A percentile compares a stretch with the other conserved stretches of the same genome.
Conservation (phyloP, 2,888 invertebrate genomes). For the Pheosia gnoma region DNA sequence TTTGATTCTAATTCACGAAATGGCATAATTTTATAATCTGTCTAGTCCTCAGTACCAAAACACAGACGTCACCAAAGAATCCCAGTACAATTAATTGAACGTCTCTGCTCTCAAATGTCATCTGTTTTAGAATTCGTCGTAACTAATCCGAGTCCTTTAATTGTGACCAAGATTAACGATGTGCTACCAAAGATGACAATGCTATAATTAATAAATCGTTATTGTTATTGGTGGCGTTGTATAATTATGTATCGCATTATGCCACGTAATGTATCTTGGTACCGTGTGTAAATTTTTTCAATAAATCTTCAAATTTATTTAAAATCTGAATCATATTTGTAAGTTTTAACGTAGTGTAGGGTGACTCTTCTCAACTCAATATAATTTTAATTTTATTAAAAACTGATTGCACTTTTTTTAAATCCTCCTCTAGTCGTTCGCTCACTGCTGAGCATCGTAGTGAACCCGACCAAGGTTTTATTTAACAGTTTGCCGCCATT, state of each 20-base stretch:
- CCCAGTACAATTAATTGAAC: neutral
- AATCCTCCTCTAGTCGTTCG: no score
- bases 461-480: no score
- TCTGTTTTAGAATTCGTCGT: constrained; percentile 1
- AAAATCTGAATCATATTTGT: no score
- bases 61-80: constrained; percentile 2
- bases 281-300: no score
- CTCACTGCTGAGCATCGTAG: no score
- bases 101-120: neutral
- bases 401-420: no score
- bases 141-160: constrained; percentile 3
- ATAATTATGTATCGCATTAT: neutral
- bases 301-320: no score
- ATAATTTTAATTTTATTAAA: no score
- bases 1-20: no score
- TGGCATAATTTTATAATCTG: neutral
- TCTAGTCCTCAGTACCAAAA: neutral
- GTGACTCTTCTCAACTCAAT: no score
- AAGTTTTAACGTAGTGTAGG: no score
- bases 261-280: neutral
- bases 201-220: constrained; percentile 5
- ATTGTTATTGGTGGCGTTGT: constrained; percentile 4
- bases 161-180: constrained; percentile 6
- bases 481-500: no score
- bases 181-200: neutral